Evolutionary conservation across 2,797 vertebrate genomes (phyloP), one percentile per base, ranked within the genome.

Genomic region (Clarias pachynema): DNA sequence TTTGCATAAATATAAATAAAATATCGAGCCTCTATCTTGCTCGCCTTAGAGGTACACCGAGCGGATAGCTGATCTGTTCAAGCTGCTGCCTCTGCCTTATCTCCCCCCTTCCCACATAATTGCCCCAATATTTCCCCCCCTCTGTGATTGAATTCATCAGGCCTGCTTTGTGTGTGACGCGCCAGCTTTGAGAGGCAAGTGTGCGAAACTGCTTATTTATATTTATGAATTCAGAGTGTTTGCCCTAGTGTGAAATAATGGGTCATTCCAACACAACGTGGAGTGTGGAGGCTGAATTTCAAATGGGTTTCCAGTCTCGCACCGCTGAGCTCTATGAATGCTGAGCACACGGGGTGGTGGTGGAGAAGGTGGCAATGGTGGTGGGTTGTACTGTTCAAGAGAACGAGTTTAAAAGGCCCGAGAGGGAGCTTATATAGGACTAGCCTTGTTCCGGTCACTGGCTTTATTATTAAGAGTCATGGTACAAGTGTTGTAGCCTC

Each of bases 261-360:
- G 92, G 91, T 95, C 86, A 91, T 95, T 95, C 92, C 94, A 91
- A 92, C 95, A 92, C 90, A 93, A 90, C 93, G 91, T 92, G 92
- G 92, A 94, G 93, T 93, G 85, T 92, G 93, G 94, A 93, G 95
- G 91, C 91, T 92, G 93, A 93, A 94, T 95, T 94, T 95, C 91
- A 96, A 92, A 87, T 89, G 93, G 91, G 91, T 95, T 94, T 96
- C 95, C 88, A 79, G 90, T 91, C 89, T 91, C 93, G 91, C 92
- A 94, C 90, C 92, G 79, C 88, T 92, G 91, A 88, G 92, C 93
- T 89, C 93, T 80, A 86, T 94, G 93, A 94, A 95, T 93, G 92
- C 92, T 87, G 91, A 92, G 88, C 92, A 91, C 70, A 84, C 88
- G 85, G 88, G 84, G 68, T 82, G 83, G 62, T 65, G 59, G 88